Evolutionary conservation across 2,113 vertebrate genomes (phyloP).

Genomic region (Cebidichthys violaceus): DNA sequence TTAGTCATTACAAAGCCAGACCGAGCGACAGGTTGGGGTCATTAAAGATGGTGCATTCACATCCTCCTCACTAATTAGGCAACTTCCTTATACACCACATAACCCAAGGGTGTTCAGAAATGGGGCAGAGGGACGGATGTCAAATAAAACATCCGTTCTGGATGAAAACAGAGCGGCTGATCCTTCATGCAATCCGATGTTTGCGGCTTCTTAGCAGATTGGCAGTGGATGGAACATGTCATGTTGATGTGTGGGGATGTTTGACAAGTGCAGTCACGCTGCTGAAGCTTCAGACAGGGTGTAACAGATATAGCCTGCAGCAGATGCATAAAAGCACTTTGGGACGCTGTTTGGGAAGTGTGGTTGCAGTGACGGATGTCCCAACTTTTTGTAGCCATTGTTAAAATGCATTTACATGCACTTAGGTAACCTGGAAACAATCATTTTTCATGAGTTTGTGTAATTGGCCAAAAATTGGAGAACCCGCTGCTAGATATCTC

Average conservation of each 20-base stretch:
- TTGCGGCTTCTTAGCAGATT: conserved; percentile 23
- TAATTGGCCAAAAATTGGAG: neutral
- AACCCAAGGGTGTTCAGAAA: conserved; percentile 43
- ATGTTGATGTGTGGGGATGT: conserved; percentile 61
- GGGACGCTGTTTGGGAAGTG: conserved; percentile 23
- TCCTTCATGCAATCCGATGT: conserved; percentile 1
- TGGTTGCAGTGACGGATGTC: conserved; percentile 5
- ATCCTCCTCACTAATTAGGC: conserved; percentile 68
- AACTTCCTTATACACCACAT: conserved; percentile 33
- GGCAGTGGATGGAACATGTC: conserved; percentile 57
- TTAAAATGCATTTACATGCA: no score
- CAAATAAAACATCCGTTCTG: conserved; percentile 28
- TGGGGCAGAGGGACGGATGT: conserved; percentile 45
- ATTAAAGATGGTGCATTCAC: conserved; percentile 54
- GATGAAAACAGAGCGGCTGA: conserved; percentile 11
- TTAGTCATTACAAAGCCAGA: conserved; percentile 41
- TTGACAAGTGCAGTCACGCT: conserved; percentile 68
- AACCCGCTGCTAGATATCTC: neutral
- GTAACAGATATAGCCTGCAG: conserved; percentile 55
- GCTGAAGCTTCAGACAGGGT: conserved; percentile 55
- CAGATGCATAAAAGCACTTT: conserved; percentile 15
- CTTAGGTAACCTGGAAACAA: no score
- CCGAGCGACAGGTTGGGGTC: conserved; percentile 18
- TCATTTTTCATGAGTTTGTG: no score
- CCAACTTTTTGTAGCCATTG: neutral